Percentiles rank a stretch among this genome's conserved stretches.
These are phyloP conservation scores for Astyanax mexicanus DNA, from an alignment of 2,797 vertebrate species.

Conservation along the genomic window DNA sequence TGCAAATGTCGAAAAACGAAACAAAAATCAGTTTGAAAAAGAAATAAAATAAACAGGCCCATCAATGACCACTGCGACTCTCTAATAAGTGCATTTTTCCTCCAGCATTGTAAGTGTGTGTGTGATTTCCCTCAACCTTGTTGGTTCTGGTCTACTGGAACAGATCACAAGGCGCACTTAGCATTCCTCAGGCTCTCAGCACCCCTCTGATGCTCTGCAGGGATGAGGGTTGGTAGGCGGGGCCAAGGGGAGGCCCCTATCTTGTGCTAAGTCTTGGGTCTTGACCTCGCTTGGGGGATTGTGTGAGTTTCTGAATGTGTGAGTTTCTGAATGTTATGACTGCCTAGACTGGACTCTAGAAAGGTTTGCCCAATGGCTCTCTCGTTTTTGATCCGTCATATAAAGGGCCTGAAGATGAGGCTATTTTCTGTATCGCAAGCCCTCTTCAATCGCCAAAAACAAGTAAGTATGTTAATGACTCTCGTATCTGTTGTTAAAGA, in stretches of 20 bases:
- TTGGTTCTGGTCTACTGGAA: constrained; percentile 34
- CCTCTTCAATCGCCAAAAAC: constrained; percentile 34
- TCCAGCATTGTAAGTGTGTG: constrained; percentile 37
- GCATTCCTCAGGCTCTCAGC: constrained; percentile 60
- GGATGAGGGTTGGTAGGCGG: constrained; percentile 29
- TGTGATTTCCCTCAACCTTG: constrained; percentile 34
- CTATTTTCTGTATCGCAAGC: constrained; percentile 46
- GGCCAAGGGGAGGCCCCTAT: constrained; percentile 10
- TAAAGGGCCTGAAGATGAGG: constrained; percentile 46
- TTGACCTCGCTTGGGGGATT: constrained; percentile 18
- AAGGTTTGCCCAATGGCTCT: constrained; percentile 37
- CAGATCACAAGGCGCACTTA: constrained; percentile 58
- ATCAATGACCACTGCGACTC: neutral
- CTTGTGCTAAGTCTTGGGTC: constrained; percentile 2
- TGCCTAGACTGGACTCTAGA: constrained; percentile 4
- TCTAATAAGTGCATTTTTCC: neutral
- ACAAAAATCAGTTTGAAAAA: no score
- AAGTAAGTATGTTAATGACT: constrained; percentile 49
- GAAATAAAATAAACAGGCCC: no score
- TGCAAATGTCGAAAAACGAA: no score
- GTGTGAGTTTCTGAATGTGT: constrained; percentile 31
- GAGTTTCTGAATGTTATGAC: constrained; percentile 1
- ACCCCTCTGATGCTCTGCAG: constrained; percentile 34
- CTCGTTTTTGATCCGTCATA: constrained; percentile 43
- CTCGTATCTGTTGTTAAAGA: neutral